Conservation (phyloP, 1,140 invertebrate species). For the Galleria mellonella region DNA sequence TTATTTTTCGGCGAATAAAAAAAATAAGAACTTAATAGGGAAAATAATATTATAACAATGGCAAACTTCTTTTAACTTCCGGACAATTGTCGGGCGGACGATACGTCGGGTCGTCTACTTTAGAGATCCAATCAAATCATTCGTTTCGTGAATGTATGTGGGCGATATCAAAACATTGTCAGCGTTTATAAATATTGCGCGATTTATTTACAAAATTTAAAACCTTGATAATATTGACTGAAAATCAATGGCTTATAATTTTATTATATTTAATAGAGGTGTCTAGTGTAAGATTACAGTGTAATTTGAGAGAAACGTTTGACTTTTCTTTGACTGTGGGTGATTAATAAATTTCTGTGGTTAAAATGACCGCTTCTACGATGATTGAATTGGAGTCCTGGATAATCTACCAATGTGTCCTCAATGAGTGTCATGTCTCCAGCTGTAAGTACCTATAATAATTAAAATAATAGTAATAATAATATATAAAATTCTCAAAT, state of each 20-base stretch:
- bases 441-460: slow-evolving; percentile 71
- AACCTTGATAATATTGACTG: slow-evolving; percentile 30
- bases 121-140: slow-evolving; percentile 28
- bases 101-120: slow-evolving; percentile 16
- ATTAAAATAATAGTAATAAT: neutral
- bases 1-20: too few species aligned
- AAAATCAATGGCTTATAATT: slow-evolving; percentile 21
- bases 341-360: slow-evolving; percentile 23
- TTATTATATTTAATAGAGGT: slow-evolving; percentile 13
- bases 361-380: slow-evolving; percentile 72
- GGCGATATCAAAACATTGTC: slow-evolving; percentile 51
- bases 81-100: slow-evolving; percentile 20
- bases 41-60: slow-evolving; percentile 3
- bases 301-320: slow-evolving; percentile 10
- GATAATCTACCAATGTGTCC: slow-evolving; percentile 78
- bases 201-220: slow-evolving; percentile 33
- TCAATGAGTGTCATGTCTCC: slow-evolving; percentile 76
- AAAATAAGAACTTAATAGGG: too few species aligned
- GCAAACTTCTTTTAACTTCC: slow-evolving; percentile 16
- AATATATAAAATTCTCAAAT: too few species aligned
- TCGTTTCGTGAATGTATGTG: slow-evolving; percentile 35
- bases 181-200: slow-evolving; percentile 24
- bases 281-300: slow-evolving; percentile 24
- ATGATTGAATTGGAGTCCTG: slow-evolving; percentile 77
- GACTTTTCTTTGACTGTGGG: slow-evolving; percentile 32